Evolutionary conservation across 2,113 vertebrate genomes (phyloP).

Genomic region (Recurvirostra avosetta): DNA sequence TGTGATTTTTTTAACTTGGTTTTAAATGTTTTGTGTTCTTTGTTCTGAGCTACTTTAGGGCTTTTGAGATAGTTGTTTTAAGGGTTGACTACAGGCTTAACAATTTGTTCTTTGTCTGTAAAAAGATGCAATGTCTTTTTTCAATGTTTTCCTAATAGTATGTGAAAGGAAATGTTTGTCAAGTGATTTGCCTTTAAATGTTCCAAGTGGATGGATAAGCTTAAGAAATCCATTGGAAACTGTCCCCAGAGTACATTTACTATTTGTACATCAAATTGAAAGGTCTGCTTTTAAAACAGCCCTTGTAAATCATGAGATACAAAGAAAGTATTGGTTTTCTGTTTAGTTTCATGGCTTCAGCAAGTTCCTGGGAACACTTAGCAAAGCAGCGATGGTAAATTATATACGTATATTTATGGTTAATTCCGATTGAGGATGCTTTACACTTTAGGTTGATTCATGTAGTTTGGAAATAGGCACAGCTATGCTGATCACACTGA

Average conservation of each 20-base stretch:
- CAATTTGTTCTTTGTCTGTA: neutral
- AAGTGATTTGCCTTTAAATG: neutral
- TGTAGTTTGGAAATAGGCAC: neutral
- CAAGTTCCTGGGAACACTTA: neutral
- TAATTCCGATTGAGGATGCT: neutral
- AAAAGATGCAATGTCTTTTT: neutral
- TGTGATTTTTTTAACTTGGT: neutral
- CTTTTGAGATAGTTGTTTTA: neutral
- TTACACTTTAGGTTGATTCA: neutral
- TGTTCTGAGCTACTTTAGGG: neutral
- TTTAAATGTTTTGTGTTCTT: neutral
- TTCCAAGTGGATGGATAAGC: neutral
- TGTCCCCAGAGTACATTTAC: neutral
- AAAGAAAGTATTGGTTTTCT: neutral
- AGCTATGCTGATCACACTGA: neutral
- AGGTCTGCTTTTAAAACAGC: neutral
- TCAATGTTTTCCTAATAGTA: neutral
- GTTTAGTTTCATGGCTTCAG: neutral
- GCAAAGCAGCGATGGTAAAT: neutral
- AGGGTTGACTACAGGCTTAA: neutral
- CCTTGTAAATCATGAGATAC: slow-evolving; percentile 10
- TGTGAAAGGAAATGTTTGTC: slow-evolving; percentile 4
- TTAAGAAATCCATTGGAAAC: slow-evolving; percentile 27
- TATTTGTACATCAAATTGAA: slow-evolving; percentile 1
- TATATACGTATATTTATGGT: neutral